A percentile compares a stretch with the other conserved stretches of the same genome.
Evolutionary conservation across 1,140 invertebrate genomes (phyloP).

Genomic region (Nymphalis io): DNA sequence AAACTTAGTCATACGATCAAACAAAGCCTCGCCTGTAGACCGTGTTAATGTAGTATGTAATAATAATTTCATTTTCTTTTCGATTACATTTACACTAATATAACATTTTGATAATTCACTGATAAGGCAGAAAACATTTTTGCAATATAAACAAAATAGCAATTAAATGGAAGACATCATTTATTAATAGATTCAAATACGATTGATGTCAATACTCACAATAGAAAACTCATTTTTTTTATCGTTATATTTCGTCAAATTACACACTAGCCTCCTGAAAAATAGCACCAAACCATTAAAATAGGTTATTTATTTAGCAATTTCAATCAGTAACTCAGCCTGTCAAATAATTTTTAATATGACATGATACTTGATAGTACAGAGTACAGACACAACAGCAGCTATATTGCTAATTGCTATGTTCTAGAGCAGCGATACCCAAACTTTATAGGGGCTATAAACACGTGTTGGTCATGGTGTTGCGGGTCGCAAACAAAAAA

Average conservation of each 20-base stretch:
- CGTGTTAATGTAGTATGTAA: background rate
- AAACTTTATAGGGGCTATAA: too few relatives aligned
- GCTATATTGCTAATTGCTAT: too few relatives aligned
- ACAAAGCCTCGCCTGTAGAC: background rate
- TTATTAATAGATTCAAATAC: slow-evolving; percentile 39
- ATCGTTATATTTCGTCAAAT: slow-evolving; percentile 36
- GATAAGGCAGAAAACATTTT: background rate
- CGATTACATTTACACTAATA: background rate
- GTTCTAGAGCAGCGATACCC: too few relatives aligned
- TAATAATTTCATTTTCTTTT: background rate
- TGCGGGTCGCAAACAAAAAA: too few relatives aligned
- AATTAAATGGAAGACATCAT: slow-evolving; percentile 16
- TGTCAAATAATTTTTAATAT: slow-evolving; percentile 31
- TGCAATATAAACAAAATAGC: slow-evolving; percentile 61
- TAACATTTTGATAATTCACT: background rate
- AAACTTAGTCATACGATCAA: background rate
- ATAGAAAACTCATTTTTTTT: slow-evolving; percentile 74
- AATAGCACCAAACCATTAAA: slow-evolving; percentile 67
- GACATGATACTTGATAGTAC: too few relatives aligned
- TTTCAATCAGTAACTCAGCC: slow-evolving; percentile 26
- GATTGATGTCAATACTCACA: slow-evolving; percentile 58
- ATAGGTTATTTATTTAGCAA: slow-evolving; percentile 38
- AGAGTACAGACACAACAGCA: too few relatives aligned
- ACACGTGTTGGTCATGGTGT: too few relatives aligned
- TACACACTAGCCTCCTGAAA: slow-evolving; percentile 40